Evolutionary conservation across 2,113 vertebrate species (phyloP), one percentile per base, ranked within the genome.

Genomic region (Rhinopithecus roxellana): DNA sequence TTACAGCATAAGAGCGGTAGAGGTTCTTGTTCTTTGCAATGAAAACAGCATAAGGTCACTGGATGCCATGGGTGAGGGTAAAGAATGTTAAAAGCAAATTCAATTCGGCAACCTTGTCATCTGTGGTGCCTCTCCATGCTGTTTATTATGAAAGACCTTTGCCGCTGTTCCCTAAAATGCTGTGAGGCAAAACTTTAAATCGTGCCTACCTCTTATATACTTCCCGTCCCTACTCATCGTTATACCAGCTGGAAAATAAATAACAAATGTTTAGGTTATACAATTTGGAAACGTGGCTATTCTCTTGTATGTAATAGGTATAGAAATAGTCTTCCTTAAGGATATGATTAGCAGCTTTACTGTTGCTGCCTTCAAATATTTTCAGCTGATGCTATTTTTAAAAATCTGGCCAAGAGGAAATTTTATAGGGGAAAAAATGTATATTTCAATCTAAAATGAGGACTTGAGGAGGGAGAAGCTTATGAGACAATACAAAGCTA

Each of bases 61-160:
- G 70, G 55, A 84, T 93, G 89, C 70, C 89, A 55, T 25, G 52
- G 64, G 40, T 50, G 23, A 74, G 30, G 48, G 50, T 97, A 83
- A 94, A 94, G 45, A 92, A 91, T 93, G 45, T 90, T 95, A 93
- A 90, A 93, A 97, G 89, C 87, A 96, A 86, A 94, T 12, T 79
- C 32, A 50, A 61, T n/a, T 27, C 92, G 92, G 86, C 86, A 95
- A 3, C 48, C 91, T 93, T 70, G 85, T 87, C 52, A 59, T 67
- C 67, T 85, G 61, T 67, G 85, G 64, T 94, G 27, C 55, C 67
- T 94, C 25, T 70, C 67, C 45, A 2, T 82, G 59, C 52, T 45
- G 11, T 87, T 81, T 40, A 11, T 87, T 81, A 48, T 48, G 43
- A 86, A 89, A 94, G 78, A 90, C 67, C 48, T 94, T 70, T 94